Conservation (phyloP, 2,888 invertebrate genomes). For the Cheilosia variabilis region DNA sequence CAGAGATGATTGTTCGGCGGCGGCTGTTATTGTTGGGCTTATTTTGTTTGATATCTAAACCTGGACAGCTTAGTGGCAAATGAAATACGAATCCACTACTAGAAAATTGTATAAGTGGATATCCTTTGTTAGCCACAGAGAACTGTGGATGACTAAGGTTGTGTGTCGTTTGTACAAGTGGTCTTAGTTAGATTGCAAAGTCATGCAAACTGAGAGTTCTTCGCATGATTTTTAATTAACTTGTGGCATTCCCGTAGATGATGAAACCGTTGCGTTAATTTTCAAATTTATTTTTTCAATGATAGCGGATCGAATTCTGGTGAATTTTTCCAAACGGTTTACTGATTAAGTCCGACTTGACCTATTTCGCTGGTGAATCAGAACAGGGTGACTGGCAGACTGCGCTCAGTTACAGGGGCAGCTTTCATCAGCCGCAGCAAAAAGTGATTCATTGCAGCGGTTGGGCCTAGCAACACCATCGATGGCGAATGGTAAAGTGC, state of each 20-base stretch:
- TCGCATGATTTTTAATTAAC: not conserved
- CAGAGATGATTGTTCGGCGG: constrained; percentile 47
- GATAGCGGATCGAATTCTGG: not conserved
- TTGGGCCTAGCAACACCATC: no score
- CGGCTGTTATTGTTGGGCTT: constrained; percentile 22
- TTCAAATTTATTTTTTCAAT: not conserved
- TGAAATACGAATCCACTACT: constrained; percentile 18
- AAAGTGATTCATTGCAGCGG: not conserved
- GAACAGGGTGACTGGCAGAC: not conserved
- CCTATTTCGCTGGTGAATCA: not conserved
- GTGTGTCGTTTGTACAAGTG: not conserved
- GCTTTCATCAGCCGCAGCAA: not conserved
- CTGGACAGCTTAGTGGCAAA: constrained; percentile 9
- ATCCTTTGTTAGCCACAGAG: constrained; percentile 15
- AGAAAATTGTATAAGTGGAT: constrained; percentile 8
- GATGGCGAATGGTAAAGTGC: no score
- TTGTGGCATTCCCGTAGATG: not conserved
- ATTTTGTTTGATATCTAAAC: constrained; percentile 41
- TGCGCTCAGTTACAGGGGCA: not conserved
- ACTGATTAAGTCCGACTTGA: not conserved
- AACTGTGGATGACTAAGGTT: constrained; percentile 16
- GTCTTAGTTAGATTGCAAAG: not conserved
- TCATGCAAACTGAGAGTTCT: not conserved
- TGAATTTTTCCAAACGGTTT: not conserved
- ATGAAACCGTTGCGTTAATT: not conserved